phyloP scores from a whole-genome alignment of 2,888 invertebrate genomes.

The Odiellus spinosus region DNA sequence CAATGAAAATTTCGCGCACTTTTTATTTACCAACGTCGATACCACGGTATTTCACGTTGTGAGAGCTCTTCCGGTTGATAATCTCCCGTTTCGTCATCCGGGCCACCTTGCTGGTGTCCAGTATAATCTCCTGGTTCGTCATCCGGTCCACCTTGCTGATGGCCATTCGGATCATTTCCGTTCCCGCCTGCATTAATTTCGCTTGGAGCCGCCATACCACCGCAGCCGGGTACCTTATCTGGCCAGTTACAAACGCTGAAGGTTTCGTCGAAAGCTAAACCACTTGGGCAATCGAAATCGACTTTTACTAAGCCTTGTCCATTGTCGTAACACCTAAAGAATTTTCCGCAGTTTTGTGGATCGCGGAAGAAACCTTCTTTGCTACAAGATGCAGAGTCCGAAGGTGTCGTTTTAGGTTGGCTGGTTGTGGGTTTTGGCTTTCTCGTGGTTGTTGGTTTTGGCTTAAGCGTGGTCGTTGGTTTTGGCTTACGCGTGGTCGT shows the following conservation, averaged over 20 bases:
- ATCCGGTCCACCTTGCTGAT: neutral
- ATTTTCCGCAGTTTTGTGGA: conserved; percentile 17
- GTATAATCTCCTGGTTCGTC: neutral
- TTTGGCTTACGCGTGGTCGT: conserved; percentile 5
- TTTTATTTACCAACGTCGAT: too few species aligned
- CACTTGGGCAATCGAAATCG: conserved; percentile 18
- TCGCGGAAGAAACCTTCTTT: conserved; percentile 20
- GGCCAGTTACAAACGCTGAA: conserved; percentile 14
- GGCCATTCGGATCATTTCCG: neutral
- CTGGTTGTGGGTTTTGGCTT: neutral
- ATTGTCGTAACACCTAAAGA: conserved; percentile 18
- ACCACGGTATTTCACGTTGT: too few species aligned
- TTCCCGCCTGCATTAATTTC: neutral
- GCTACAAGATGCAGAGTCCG: conserved; percentile 7
- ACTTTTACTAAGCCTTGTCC: conserved; percentile 13
- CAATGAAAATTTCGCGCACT: too few species aligned
- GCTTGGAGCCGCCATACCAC: neutral
- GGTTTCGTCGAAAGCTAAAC: conserved; percentile 17
- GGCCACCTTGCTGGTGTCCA: neutral
- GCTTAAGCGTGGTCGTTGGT: neutral
- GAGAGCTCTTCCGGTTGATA: too few species aligned
- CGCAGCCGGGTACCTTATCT: neutral
- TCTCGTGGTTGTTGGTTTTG: neutral
- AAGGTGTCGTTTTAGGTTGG: neutral
- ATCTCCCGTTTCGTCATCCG: neutral